A percentile compares a stretch with the other conserved stretches of the same genome.
These are phyloP conservation scores for Sarotherodon lohbergeri DNA, from an alignment of 2,113 vertebrate species.

Conservation along the genomic window DNA sequence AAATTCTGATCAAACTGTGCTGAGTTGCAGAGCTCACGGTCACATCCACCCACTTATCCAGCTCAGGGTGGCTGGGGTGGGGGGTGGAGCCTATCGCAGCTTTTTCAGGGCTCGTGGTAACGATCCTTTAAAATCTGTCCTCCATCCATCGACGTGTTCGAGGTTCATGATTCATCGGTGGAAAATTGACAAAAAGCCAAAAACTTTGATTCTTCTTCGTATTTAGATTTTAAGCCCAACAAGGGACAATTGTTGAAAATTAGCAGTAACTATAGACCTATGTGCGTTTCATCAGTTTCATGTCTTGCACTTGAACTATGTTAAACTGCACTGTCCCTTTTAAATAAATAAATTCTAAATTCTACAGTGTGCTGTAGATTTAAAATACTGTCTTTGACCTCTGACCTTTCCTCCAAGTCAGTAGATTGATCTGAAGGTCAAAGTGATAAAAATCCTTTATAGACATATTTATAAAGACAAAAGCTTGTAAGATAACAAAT, in stretches of 20 bases:
- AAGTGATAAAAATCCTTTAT: not conserved
- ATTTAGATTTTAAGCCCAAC: no score
- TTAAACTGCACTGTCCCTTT: no score
- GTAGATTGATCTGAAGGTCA: not conserved
- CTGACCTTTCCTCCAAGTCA: not conserved
- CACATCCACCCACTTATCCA: not conserved
- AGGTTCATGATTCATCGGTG: rapidly evolving
- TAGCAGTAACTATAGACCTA: no score
- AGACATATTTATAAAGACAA: not conserved
- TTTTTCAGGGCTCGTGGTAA: no score
- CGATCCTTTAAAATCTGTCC: not conserved
- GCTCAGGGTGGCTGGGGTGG: not conserved
- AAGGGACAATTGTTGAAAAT: no score
- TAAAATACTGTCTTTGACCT: not conserved
- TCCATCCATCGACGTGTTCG: rapidly evolving
- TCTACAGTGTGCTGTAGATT: not conserved
- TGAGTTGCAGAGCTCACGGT: not conserved
- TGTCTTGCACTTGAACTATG: no score
- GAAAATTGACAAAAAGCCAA: not conserved
- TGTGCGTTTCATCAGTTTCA: no score
- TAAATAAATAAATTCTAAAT: no score
- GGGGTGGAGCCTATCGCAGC: not conserved
- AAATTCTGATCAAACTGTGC: rapidly evolving
- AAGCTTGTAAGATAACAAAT: not conserved
- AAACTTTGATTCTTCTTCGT: not conserved